Evolutionary conservation across 92 coral and sea anemone genomes (phyloP).

Genomic region (Zoanthus solanderi): DNA sequence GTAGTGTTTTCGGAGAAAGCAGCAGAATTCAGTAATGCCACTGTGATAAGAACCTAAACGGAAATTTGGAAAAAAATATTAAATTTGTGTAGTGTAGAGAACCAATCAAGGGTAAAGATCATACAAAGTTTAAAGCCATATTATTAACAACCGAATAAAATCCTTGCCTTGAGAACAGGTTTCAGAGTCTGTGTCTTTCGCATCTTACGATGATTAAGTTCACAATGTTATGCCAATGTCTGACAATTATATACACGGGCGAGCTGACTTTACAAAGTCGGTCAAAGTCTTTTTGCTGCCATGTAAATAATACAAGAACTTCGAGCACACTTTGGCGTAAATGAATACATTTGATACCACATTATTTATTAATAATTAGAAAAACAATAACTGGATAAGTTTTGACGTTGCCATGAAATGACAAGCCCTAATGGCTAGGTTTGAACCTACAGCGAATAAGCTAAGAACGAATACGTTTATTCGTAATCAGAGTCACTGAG

Average conservation of each 20-base stretch:
- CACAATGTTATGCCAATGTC: neutral
- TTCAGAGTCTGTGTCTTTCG: neutral
- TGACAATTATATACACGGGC: neutral
- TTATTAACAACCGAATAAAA: neutral
- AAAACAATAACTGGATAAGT: neutral
- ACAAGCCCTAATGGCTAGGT: neutral
- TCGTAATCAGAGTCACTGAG: neutral
- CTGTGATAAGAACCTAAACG: neutral
- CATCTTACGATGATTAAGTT: neutral
- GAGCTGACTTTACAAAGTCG: neutral
- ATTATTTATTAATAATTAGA: conserved; percentile 16
- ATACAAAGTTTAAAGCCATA: neutral
- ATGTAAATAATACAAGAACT: neutral
- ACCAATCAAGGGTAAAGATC: neutral
- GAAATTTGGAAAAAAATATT: neutral
- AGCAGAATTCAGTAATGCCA: neutral
- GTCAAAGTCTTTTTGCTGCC: neutral
- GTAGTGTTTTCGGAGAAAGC: neutral
- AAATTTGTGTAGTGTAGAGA: neutral
- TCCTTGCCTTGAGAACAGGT: conserved; percentile 2
- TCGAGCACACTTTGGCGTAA: conserved; percentile 35
- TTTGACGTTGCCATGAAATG: neutral
- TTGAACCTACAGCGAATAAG: neutral
- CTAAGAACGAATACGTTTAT: neutral
- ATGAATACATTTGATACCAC: conserved; percentile 8